Percentiles rank a stretch among this genome's conserved stretches.
These are phyloP conservation scores for Mixornis gularis DNA, from an alignment of 2,113 vertebrate species.

Conservation along the genomic window DNA sequence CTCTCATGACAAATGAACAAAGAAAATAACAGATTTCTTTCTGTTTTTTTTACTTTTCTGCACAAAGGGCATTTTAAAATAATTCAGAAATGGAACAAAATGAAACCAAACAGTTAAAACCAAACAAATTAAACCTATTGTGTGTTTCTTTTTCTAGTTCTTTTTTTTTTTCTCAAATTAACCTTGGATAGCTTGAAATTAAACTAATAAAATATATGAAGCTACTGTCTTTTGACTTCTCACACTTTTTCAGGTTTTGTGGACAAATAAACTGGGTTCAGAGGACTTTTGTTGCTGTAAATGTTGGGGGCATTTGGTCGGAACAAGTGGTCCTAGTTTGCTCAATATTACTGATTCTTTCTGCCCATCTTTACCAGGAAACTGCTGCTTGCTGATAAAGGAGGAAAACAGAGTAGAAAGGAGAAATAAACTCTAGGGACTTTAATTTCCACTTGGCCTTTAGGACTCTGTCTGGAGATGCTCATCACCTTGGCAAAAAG, in stretches of 20 bases:
- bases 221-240: not conserved
- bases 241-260: not conserved
- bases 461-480: not conserved
- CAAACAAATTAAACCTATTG: not conserved
- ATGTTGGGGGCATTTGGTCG: not conserved
- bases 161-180: not conserved
- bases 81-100: not conserved
- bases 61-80: not conserved
- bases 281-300: not conserved
- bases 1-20: not conserved
- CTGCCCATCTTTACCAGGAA: not conserved
- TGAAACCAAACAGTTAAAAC: not conserved
- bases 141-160: not conserved
- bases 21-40: not conserved
- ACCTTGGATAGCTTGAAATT: not conserved
- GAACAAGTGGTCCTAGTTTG: not conserved
- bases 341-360: not conserved
- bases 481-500: not conserved
- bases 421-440: not conserved
- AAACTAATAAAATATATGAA: not conserved
- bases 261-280: not conserved
- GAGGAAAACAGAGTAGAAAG: not conserved
- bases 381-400: not conserved
- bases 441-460: not conserved
- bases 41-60: not conserved